Evolutionary conservation across 2,113 vertebrate genomes (phyloP), one percentile per base, ranked within the genome.

Genomic region (Bubalus kerabau): DNA sequence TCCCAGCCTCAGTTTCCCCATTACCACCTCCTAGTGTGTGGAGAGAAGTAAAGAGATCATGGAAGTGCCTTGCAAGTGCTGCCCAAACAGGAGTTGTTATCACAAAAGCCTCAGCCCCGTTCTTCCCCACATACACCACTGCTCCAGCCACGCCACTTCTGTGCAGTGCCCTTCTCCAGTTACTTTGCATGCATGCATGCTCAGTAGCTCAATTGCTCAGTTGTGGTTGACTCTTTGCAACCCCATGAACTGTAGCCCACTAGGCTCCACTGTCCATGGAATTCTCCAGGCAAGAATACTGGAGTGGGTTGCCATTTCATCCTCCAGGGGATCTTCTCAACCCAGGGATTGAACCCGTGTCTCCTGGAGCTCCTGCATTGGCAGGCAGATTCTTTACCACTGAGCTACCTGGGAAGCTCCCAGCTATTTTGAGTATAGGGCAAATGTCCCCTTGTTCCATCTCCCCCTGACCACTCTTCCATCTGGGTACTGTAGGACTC

Each of bases 171-270:
- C 48, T 43, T 43, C 71, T 76, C 71, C 71, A 76, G 36, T 24
- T 2, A 14, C 40, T 43, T 26, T 43, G 36, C 71, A 76, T 0
- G 71, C 12, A 2, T 9, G n/a, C 1, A 1, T 71, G 23, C 21
- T 74, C 36, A 24, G 36, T 14, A 3, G 0, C 71, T 76, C 71
- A 74, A 3, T 2, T 43, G 23, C 36, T 76, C 40, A 76, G 36
- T 3, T 76, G 71, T 26, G 71, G 12, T 26, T 76, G 71, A 7
- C 71, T 76, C 40, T 76, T 76, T 2, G 0, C 1, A 1, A 43
- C 71, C 40, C 40, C 71, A 26, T 26, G 36, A 14, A 43, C 19
- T 76, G 3, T 26, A 76, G 40, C 71, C 40, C 0, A 1, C 71
- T 43, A 26, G 21, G 23, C 23, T 43, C 23, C 12, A 14, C 40